Base-by-base conservation (phyloP, 2,797 vertebrate genomes). In the Neopelma chrysocephalum region DNA sequence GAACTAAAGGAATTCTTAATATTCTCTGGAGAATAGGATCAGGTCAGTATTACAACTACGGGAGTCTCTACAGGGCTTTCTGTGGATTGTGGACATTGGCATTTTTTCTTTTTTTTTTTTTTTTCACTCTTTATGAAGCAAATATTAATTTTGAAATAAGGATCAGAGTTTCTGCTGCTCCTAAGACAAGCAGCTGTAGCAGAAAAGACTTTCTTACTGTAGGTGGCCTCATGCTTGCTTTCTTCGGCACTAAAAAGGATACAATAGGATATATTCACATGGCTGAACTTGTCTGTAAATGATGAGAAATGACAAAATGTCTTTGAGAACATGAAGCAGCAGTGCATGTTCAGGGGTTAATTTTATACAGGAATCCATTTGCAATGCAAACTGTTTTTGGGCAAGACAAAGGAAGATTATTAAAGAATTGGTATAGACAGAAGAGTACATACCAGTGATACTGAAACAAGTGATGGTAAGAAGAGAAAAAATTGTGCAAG, bases 281-380 rank as follows among this genome's bases (percentile, higher is more conserved):
- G 38, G 25, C 9, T 83, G 56, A 95, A 73, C 42, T 78, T 94
- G 36, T 40, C 45, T 93, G 15, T 79, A 92, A 94, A 85, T 73
- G 51, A 54, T 45, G 21, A 87, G 61, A 95, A 92, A 94, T 62
- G 40, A 70, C 58, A 93, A 93, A 91, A 90, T 71, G 17, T 43
- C 60, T 95, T 89, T 73, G 26, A 87, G 36, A 88, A 70, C 15
- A 42, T 36, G 48, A 92, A 89, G 17, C 6, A 66, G 18, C 50
- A 87, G 38, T 64, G 19, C n/a, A 50, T 43, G 29, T 51, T 57
- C 36, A 82, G 27, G 12, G n/a, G 21, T 89, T 81, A 81, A 88
- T 93, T 94, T 94, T 87, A 81, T 77, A 60, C 15, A 43, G 29
- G n/a, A 92, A 72, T 80, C 31, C 13, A 71, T 91, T 90, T 90